Percentiles rank a stretch among this genome's conserved stretches.
Conservation (phyloP, 2,113 vertebrate genomes). For the Columba janthina region DNA sequence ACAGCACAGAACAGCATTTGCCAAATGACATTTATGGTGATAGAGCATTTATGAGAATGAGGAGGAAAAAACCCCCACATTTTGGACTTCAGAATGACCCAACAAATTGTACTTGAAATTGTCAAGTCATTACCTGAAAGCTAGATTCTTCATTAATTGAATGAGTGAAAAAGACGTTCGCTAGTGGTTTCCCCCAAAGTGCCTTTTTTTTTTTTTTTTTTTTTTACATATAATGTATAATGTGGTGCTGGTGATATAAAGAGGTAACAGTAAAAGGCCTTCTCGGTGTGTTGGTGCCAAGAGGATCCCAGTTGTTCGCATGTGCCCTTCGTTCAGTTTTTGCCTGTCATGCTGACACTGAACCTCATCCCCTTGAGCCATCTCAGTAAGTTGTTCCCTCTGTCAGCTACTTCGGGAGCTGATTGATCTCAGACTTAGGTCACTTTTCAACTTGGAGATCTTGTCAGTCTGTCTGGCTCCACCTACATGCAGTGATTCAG, state of each 20-base stretch:
- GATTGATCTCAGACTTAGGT: slow-evolving; percentile 52
- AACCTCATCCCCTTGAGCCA: neutral
- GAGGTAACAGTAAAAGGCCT: neutral
- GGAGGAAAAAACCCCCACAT: neutral
- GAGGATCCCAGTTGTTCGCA: fast-evolving
- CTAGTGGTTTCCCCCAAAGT: neutral
- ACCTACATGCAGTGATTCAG: slow-evolving; percentile 60
- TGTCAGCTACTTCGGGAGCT: neutral
- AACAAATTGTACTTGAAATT: neutral
- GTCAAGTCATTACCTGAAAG: neutral
- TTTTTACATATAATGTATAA: no score
- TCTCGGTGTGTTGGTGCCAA: fast-evolving
- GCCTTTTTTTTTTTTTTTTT: neutral
- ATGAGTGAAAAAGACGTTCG: neutral
- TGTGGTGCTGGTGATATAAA: neutral
- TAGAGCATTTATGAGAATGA: neutral
- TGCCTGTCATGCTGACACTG: neutral
- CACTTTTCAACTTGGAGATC: slow-evolving; percentile 36
- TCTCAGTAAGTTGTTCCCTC: neutral
- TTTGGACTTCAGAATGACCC: neutral
- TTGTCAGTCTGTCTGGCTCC: slow-evolving; percentile 62
- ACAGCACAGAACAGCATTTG: neutral
- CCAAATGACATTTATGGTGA: neutral
- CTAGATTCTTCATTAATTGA: neutral
- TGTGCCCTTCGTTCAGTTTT: neutral